phyloP scores from a whole-genome alignment of 2,113 vertebrate genomes.

The Bos taurus region DNA sequence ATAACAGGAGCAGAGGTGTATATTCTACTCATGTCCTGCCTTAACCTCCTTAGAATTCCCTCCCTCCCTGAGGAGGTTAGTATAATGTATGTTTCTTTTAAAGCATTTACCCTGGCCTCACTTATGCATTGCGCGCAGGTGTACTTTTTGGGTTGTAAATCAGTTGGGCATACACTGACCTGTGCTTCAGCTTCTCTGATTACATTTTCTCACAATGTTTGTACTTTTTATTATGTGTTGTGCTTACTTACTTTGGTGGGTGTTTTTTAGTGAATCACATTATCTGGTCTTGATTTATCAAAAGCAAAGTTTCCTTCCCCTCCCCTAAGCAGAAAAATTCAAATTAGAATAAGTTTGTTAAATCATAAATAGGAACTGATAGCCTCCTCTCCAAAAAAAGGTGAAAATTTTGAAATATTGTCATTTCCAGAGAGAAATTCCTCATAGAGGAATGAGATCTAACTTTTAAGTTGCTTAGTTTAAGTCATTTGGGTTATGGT shows the following conservation, averaged over 20 bases:
- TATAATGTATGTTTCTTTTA: not conserved
- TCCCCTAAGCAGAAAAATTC: not conserved
- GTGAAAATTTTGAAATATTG: not conserved
- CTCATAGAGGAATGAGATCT: not conserved
- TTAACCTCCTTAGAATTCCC: not conserved
- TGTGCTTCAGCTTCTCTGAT: not conserved
- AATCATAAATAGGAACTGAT: not conserved
- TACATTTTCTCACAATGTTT: not conserved
- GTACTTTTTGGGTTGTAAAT: not conserved
- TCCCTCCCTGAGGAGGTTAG: not conserved
- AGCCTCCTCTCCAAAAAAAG: not conserved
- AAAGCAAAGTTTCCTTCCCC: not conserved
- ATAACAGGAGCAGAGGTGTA: fast-evolving
- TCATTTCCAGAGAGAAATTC: not conserved
- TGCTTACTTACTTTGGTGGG: not conserved
- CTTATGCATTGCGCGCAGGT: not conserved
- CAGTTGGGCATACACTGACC: not conserved
- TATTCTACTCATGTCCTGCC: not conserved
- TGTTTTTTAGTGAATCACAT: slow-evolving; percentile 10
- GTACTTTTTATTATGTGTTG: not conserved
- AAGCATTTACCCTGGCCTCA: not conserved
- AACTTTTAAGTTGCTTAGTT: not conserved
- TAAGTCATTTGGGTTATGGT: not conserved
- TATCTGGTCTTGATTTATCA: not conserved
- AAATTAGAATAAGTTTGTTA: not conserved